These are phyloP conservation scores for Myotis lucifugus DNA, from an alignment of 2,113 vertebrate species.

Conservation along the genomic window DNA sequence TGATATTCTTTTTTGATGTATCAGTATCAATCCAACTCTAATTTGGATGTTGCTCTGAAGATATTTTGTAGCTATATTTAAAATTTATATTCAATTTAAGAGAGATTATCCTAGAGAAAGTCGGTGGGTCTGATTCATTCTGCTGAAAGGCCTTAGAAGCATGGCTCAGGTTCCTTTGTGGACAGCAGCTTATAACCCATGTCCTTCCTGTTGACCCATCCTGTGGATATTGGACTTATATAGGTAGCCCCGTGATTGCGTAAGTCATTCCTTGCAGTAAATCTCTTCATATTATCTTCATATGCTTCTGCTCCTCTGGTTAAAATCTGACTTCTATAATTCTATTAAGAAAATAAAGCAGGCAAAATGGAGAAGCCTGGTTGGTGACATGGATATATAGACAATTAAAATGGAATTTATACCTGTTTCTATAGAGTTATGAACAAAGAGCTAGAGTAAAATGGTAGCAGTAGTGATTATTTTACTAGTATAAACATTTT, in stretches of 20 bases:
- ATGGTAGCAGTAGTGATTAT: not conserved
- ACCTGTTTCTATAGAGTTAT: not conserved
- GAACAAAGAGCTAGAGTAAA: not conserved
- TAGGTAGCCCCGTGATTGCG: not conserved
- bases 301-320: not conserved
- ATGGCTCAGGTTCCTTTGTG: not conserved
- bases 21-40: not conserved
- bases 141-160: not conserved
- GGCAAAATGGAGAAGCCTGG: not conserved
- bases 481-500: not conserved
- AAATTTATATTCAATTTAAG: not conserved
- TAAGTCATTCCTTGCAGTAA: not conserved
- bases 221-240: not conserved
- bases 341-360: not conserved
- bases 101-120: not conserved
- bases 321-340: not conserved
- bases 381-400: not conserved
- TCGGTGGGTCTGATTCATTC: not conserved
- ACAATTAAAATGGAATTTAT: not conserved
- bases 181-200: not conserved
- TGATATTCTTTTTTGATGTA: not conserved
- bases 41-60: not conserved
- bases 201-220: not conserved
- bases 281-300: not conserved
- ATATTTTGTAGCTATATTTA: not conserved